Evolutionary conservation across 2,113 vertebrate species (phyloP).

Genomic region (Charina bottae): DNA sequence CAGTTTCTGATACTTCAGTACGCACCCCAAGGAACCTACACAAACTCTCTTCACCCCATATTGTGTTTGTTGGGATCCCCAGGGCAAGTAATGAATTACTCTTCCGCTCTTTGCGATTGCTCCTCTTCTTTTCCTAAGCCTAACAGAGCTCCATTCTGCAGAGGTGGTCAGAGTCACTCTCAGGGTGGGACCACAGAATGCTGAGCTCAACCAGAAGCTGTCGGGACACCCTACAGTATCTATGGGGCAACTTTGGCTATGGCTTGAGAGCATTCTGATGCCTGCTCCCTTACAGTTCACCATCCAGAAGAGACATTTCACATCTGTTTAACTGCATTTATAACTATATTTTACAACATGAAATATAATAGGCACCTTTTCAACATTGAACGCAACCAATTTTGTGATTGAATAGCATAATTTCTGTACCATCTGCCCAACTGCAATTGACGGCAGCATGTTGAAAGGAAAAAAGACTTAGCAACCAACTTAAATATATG

Average conservation of each 20-base stretch:
- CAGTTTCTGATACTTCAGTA: not conserved
- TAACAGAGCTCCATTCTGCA: not conserved
- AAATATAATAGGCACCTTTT: conserved; percentile 7
- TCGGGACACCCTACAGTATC: not conserved
- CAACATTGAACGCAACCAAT: not conserved
- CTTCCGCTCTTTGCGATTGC: not conserved
- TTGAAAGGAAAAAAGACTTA: conserved; percentile 26
- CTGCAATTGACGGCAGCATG: conserved; percentile 11
- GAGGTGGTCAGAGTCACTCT: not conserved
- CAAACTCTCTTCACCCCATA: not conserved
- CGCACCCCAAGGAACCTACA: not conserved
- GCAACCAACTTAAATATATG: conserved; percentile 13
- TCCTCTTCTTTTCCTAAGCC: not conserved
- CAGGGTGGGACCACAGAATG: not conserved
- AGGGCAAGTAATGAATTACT: not conserved
- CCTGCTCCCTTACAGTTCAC: not conserved
- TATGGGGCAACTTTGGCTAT: not conserved
- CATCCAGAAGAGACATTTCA: not conserved
- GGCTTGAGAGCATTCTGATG: not conserved
- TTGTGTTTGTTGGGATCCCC: not conserved
- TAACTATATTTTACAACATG: not conserved
- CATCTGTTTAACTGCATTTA: not conserved
- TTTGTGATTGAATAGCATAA: conserved; percentile 20
- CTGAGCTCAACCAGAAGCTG: too few species aligned
- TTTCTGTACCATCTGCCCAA: conserved; percentile 21